phyloP scores from a whole-genome alignment of 2,113 vertebrate genomes.

The Sciurus niger region DNA sequence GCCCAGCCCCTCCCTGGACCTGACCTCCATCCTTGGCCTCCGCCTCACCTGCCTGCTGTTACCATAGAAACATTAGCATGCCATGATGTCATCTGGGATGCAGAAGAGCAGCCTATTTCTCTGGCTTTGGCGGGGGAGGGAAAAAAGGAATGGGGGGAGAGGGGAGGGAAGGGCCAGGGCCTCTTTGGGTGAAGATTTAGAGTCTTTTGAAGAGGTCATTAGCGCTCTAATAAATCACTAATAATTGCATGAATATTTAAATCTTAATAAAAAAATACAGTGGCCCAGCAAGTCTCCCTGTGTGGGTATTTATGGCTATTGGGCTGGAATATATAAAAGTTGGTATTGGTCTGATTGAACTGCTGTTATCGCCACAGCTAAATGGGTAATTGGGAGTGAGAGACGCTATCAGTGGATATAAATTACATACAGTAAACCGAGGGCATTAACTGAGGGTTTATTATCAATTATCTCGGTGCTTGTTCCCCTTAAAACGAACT shows the following conservation, averaged over 20 bases:
- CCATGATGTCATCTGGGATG: constrained; percentile 61
- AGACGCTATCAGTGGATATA: constrained; percentile 83
- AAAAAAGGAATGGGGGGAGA: neutral
- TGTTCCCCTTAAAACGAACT: constrained; percentile 82
- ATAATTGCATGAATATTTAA: constrained; percentile 85
- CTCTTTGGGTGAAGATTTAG: constrained; percentile 75
- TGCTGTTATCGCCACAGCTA: constrained; percentile 70
- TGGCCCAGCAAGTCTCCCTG: constrained; percentile 1
- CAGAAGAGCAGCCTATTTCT: constrained; percentile 80
- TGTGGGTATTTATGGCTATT: constrained; percentile 78
- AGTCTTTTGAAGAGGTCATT: constrained; percentile 76
- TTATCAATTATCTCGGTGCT: constrained; percentile 88
- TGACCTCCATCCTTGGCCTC: constrained; percentile 62
- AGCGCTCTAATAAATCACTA: constrained; percentile 80
- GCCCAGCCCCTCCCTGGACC: neutral
- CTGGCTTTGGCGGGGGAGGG: neutral
- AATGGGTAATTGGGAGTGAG: constrained; percentile 80
- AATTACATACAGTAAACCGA: constrained; percentile 87
- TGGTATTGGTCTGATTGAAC: constrained; percentile 84
- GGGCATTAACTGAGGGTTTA: constrained; percentile 88
- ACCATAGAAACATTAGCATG: constrained; percentile 86
- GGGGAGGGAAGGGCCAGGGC: neutral
- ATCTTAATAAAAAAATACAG: constrained; percentile 74
- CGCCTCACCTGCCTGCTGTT: constrained; percentile 85
- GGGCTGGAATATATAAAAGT: constrained; percentile 81